Conservation (phyloP, 37 sponge, comb jelly and placozoan species). For the Oopsacas minuta region DNA sequence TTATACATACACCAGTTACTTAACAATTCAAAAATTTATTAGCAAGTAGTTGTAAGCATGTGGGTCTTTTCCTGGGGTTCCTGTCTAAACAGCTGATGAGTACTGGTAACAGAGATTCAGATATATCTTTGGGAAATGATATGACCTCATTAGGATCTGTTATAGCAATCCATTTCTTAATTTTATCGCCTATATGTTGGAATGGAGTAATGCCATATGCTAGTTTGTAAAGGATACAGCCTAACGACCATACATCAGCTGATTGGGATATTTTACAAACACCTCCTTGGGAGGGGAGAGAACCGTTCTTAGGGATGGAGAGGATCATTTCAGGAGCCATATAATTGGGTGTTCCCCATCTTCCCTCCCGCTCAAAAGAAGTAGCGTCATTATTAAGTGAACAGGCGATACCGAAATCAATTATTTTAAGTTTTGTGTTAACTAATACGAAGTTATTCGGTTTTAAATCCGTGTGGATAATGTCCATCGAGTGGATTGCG, state of each 20-base stretch:
- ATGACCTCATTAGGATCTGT: slow-evolving; percentile 24
- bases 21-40: neutral
- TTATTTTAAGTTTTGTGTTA: slow-evolving; percentile 39
- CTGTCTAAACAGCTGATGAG: neutral
- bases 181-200: slow-evolving; percentile 28
- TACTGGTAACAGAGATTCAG: neutral
- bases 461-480: slow-evolving; percentile 73
- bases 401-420: slow-evolving; percentile 69
- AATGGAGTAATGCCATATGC: slow-evolving; percentile 56
- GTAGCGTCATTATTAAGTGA: slow-evolving; percentile 45
- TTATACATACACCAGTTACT: neutral
- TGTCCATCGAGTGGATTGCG: slow-evolving; percentile 48
- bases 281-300: slow-evolving; percentile 20
- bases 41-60: neutral
- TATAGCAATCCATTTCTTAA: slow-evolving; percentile 53
- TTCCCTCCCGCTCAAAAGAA: slow-evolving; percentile 36
- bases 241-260: slow-evolving; percentile 76
- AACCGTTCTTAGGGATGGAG: neutral
- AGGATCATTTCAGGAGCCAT: slow-evolving; percentile 73
- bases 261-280: slow-evolving; percentile 31
- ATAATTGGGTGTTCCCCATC: slow-evolving; percentile 67
- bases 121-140: slow-evolving; percentile 21
- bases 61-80: neutral
- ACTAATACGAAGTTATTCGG: slow-evolving; percentile 63
- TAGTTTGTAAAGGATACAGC: slow-evolving; percentile 71